These are phyloP conservation scores for Arnoldichthys spilopterus DNA, from an alignment of 2,797 vertebrate species.

Conservation along the genomic window DNA sequence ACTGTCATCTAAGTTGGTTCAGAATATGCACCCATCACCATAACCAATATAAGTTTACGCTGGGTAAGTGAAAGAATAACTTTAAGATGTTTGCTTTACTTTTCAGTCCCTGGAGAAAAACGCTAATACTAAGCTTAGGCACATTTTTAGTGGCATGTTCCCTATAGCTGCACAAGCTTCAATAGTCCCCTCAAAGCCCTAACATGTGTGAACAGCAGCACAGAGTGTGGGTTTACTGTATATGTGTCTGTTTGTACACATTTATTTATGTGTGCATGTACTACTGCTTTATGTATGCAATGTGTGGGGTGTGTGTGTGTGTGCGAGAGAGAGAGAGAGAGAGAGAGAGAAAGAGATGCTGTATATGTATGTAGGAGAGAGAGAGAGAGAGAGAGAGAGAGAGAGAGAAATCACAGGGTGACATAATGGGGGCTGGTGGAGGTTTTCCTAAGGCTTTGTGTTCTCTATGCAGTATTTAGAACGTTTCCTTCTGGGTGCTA, in stretches of 20 bases:
- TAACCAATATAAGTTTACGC: slow-evolving; percentile 80
- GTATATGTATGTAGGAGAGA: neutral
- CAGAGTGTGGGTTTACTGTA: slow-evolving; percentile 46
- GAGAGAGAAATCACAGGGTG: slow-evolving; percentile 46
- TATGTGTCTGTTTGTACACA: slow-evolving; percentile 62
- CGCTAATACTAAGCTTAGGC: slow-evolving; percentile 17
- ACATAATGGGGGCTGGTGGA: slow-evolving; percentile 54
- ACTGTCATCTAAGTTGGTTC: slow-evolving; percentile 99
- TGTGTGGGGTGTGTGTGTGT: slow-evolving; percentile 40
- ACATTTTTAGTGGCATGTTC: slow-evolving; percentile 38
- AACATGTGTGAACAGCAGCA: slow-evolving; percentile 13
- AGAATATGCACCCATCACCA: slow-evolving; percentile 97
- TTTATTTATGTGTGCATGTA: slow-evolving; percentile 70
- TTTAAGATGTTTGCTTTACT: slow-evolving; percentile 60
- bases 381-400: slow-evolving; percentile 33
- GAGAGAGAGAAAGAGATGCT: slow-evolving; percentile 18
- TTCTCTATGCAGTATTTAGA: slow-evolving; percentile 52
- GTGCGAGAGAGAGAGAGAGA: slow-evolving; percentile 27
- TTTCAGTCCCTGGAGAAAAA: slow-evolving; percentile 23
- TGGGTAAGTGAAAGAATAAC: slow-evolving; percentile 93
- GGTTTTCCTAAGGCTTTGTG: slow-evolving; percentile 48
- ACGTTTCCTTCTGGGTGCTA: slow-evolving; percentile 46
- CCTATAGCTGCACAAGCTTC: slow-evolving; percentile 48
- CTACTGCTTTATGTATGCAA: slow-evolving; percentile 64
- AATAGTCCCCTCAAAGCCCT: slow-evolving; percentile 48